These are phyloP conservation scores for Eupeodes latifasciatus DNA, from an alignment of 2,888 invertebrate species.

Conservation along the genomic window DNA sequence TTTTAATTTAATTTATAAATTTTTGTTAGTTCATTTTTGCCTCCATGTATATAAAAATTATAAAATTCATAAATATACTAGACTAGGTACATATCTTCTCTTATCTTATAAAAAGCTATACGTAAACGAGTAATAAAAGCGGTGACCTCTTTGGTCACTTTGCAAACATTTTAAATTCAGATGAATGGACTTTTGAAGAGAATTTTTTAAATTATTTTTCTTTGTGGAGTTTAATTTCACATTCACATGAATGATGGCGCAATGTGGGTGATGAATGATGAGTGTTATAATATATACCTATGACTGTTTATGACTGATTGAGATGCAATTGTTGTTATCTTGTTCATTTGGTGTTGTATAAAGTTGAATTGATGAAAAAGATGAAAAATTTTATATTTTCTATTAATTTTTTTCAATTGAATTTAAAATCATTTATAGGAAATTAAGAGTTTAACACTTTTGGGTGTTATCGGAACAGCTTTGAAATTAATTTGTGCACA, in stretches of 20 bases:
- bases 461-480: background rate
- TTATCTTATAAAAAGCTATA: constrained; percentile 50
- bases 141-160: constrained; percentile 66
- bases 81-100: background rate
- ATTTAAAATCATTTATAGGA: background rate
- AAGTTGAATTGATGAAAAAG: background rate
- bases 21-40: constrained; percentile 32
- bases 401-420: background rate
- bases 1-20: background rate
- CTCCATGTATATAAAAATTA: background rate
- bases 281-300: background rate
- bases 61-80: constrained; percentile 1
- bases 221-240: background rate
- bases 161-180: constrained; percentile 28
- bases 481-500: too few species aligned
- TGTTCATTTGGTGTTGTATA: background rate
- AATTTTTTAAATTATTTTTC: background rate
- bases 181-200: constrained; percentile 41
- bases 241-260: background rate
- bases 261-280: background rate
- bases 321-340: background rate
- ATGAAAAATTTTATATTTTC: background rate
- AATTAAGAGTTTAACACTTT: background rate
- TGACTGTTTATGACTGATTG: background rate
- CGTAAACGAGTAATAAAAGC: constrained; percentile 31